Evolutionary conservation across 2,113 vertebrate species (phyloP), one percentile per base, ranked within the genome.

Genomic region (Amphiprion ocellaris): DNA sequence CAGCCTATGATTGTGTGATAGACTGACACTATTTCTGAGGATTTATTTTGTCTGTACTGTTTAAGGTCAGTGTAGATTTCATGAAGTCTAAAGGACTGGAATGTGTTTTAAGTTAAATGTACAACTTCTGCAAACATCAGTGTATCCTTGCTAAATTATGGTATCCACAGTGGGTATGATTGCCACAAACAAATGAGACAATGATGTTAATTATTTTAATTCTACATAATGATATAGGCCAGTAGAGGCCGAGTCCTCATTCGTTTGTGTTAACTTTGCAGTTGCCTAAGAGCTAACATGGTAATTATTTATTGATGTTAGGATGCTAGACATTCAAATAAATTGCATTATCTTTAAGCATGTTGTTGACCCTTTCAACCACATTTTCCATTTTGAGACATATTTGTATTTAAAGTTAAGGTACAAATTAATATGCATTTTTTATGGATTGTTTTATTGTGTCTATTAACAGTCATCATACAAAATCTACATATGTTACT

Each of bases 371-470:
- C 26, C 23, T 63, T 80, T 66, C 10, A 65, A 64, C 52, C 39
- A 54, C 66, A n/a, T 21, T 19, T 79, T 58, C 16, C 24, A 46
- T 73, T 77, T 49, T 79, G 39, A 82, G 50, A 61, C 33, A 80
- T 11, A 71, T 89, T 80, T 87, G 14, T 87, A 90, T 81, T 90
- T 84, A 91, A 89, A 17, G 54, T 66, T 8, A 60, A 24, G 16
- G 69, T 59, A 52, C 16, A 44, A 33, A 70, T 58, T 16, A 4
- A 39, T 10, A 1, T 73, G 30, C 1, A 28, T 54, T 60, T 73
- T 44, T 56, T 33, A 44, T 44, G 11, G 2, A 26, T 26, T 26
- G 26, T 3, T 26, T 26, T 26, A 26, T 26, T 26, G 26, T 26
- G 26, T 26, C 26, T 3, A 26, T 26, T 2, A 26, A 26, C 26